Evolutionary conservation across 2,113 vertebrate species (phyloP), one percentile per base, ranked within the genome.

Genomic region (Nanorana parkeri): DNA sequence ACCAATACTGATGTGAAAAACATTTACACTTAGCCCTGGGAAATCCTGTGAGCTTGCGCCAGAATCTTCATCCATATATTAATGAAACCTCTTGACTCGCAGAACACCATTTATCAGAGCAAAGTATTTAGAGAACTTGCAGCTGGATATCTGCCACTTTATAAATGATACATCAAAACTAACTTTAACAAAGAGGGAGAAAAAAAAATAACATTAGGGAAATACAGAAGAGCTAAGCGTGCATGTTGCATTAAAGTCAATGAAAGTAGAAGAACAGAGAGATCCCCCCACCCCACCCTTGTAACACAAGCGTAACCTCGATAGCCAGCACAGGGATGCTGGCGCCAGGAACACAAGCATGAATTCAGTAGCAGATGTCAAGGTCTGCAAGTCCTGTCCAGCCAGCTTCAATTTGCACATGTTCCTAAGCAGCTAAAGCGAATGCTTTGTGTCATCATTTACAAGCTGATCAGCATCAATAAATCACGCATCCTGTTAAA

Each of bases 401-500:
- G 88, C 88, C 90, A 89, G 90, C 88, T 93, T 91, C 91, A 91
- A 92, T 94, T 89, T 89, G 84, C 89, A 90, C 87, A 86, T 91
- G 90, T 88, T 91, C 77, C 86, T 88, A 85, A 90, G 86, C 85
- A 89, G 91, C 84, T 89, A 89, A 89, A 92, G 90, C 0, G 75
- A 93, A 90, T 86, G 89, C 85, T 92, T 91, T 93, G 88, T 92
- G 89, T 86, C 84, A 86, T 92, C 92, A 95, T 94, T 95, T 94
- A 93, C 89, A 90, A 67, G 86, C 88, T 88, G 92, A 93, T 93
- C 91, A 87, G 90, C 92, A 89, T 91, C 92, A 95, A 97, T 98
- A 98, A 96, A 98, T 98, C 97, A 97, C 95, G 92, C 41, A 94
- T 96, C 94, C 91, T 95, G 94, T 88, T 91, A 96, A 92, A 90